A percentile compares a stretch with the other conserved stretches of the same genome.
Evolutionary conservation across 2,797 vertebrate genomes (phyloP).

Genomic region (Cetoscarus ocellatus): DNA sequence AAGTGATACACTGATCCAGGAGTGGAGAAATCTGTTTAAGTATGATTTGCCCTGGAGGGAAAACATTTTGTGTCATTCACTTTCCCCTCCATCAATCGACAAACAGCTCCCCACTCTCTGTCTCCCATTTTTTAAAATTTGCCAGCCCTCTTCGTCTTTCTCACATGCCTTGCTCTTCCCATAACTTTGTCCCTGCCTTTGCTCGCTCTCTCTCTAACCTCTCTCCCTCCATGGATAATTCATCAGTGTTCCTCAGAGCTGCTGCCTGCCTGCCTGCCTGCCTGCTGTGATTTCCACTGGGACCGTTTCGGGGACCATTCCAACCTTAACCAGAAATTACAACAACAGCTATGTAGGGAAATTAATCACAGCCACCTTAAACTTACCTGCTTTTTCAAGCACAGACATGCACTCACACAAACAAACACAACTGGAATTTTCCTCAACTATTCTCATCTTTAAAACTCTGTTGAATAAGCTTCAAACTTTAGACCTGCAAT

Average conservation of each 20-base stretch:
- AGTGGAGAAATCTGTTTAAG: constrained; percentile 1
- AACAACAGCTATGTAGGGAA: constrained; percentile 72
- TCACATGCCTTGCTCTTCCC: constrained; percentile 16
- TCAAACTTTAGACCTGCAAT: constrained; percentile 17
- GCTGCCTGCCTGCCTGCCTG: constrained; percentile 77
- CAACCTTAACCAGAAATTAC: constrained; percentile 80
- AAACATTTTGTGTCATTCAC: constrained; percentile 40
- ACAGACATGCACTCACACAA: constrained; percentile 24
- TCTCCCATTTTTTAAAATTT: background rate
- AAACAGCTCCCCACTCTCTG: background rate
- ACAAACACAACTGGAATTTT: background rate
- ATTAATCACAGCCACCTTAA: constrained; percentile 82
- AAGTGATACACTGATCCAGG: constrained; percentile 25
- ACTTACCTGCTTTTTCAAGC: constrained; percentile 43
- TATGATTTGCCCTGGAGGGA: constrained; percentile 31
- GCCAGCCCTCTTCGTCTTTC: background rate
- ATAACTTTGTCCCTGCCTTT: constrained; percentile 28
- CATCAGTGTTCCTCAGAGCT: constrained; percentile 82
- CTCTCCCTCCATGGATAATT: constrained; percentile 80
- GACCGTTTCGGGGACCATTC: constrained; percentile 81
- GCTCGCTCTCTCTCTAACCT: constrained; percentile 12
- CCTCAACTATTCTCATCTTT: constrained; percentile 12
- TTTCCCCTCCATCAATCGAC: background rate
- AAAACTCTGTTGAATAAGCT: background rate
- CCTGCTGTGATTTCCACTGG: constrained; percentile 84